Evolutionary conservation across 2,113 vertebrate genomes (phyloP), one percentile per base, ranked within the genome.

Genomic region (Tichodroma muraria): DNA sequence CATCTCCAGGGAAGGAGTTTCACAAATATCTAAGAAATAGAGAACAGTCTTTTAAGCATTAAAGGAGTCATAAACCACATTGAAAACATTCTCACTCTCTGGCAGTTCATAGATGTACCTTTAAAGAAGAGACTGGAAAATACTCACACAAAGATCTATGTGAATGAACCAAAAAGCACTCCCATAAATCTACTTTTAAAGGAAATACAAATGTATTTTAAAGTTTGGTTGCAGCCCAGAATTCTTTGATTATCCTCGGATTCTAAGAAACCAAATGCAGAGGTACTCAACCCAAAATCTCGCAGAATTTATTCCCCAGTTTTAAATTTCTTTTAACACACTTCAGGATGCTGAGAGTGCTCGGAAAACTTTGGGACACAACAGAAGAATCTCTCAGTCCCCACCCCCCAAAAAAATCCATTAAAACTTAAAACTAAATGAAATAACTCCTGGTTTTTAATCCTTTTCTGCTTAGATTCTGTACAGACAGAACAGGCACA

Each of bases 401-500:
- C 5, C 3, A 6, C 15, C 18, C 28, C 16, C 13, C n/a, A n/a
- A 45, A 14, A 68, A 22, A 44, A 23, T 4, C 23, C 10, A 44
- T 79, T 70, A 64, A 64, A 85, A 44, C 10, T 30, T 28, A 6
- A 37, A 90, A 13, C 25, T 14, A 11, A 49, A 49, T 6, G 3
- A 35, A 69, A 8, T 19, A 66, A 60, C 33, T 20, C 47, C 4
- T 57, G 9, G 71, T 93, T 76, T 57, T 78, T 45, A 40, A 63
- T n/a, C 4, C 13, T 11, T 37, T 94, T 85, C 38, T 75, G 31
- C 87, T 82, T 81, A 99, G 98, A 98, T 99, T 59, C 95, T 98
- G 30, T 99, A 98, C 77, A 97, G 98, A 30, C 98, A 98, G 94
- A 98, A 97, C 95, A 98, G 98, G 97, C 98, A 98, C 21, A 97